A percentile compares a stretch with the other conserved stretches of the same genome.
Evolutionary conservation across 2,888 invertebrate species (phyloP).

Genomic region (Lochmaea crataegi): DNA sequence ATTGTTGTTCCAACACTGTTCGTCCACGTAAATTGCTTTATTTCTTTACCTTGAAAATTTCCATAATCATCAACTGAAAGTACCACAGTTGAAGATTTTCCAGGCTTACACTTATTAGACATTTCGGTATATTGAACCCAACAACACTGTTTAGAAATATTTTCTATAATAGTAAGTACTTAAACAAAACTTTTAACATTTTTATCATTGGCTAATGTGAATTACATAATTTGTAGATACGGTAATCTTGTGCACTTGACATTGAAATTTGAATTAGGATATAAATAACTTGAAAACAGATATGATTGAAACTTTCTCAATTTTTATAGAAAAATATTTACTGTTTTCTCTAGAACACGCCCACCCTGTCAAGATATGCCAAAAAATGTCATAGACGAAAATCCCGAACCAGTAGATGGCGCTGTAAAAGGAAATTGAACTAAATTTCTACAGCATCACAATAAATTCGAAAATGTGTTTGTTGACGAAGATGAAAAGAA

Average conservation of each 20-base stretch:
- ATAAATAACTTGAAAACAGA: not conserved
- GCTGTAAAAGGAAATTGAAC: too few relatives aligned
- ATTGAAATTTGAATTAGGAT: not conserved
- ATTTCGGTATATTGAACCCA: not conserved
- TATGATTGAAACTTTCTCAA: too few relatives aligned
- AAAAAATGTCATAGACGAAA: not conserved
- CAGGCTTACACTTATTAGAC: not conserved
- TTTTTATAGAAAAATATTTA: too few relatives aligned
- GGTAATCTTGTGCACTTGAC: not conserved
- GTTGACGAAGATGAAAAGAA: too few relatives aligned
- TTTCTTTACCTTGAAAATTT: not conserved
- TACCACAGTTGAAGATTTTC: not conserved
- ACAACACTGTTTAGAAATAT: not conserved
- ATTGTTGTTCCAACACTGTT: slow-evolving; percentile 58
- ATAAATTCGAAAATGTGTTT: too few relatives aligned
- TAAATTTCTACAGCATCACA: too few relatives aligned
- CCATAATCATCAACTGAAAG: slow-evolving; percentile 11
- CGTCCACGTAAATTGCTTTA: slow-evolving; percentile 31
- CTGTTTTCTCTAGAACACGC: not conserved
- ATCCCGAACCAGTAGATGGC: too few relatives aligned
- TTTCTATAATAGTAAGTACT: not conserved
- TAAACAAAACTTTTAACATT: not conserved
- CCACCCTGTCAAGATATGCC: not conserved
- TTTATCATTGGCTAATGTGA: not conserved
- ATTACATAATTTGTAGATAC: not conserved